Conservation (phyloP, 2,797 vertebrate species). For the Limosa lapponica region DNA sequence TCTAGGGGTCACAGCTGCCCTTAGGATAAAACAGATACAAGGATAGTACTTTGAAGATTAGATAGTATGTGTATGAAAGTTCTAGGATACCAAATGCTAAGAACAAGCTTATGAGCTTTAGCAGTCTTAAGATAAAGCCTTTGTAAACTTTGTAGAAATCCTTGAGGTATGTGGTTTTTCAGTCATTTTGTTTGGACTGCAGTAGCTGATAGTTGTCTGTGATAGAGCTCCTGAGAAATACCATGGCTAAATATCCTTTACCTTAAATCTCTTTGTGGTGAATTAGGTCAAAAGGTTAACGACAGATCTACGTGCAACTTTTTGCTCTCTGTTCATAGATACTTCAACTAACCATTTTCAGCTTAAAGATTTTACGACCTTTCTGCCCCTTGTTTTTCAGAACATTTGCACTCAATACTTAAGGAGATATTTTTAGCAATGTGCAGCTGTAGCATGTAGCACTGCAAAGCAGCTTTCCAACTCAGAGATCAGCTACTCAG, state of each 20-base stretch:
- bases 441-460: neutral
- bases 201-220: neutral
- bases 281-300: constrained; percentile 21
- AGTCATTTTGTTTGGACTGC: neutral
- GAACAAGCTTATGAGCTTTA: constrained; percentile 5
- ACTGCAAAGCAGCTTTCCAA: neutral
- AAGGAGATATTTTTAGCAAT: constrained; percentile 25
- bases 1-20: neutral
- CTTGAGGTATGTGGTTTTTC: neutral
- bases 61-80: neutral
- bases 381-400: constrained; percentile 2
- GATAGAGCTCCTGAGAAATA: neutral
- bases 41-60: neutral
- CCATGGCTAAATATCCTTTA: neutral
- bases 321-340: neutral
- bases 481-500: neutral
- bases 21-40: neutral
- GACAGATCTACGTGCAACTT: neutral
- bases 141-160: neutral
- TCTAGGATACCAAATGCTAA: neutral
- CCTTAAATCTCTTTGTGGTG: neutral
- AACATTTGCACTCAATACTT: neutral
- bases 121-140: neutral
- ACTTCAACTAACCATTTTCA: neutral
- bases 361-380: constrained; percentile 25